Conservation (phyloP, 2,113 vertebrate genomes). For the Caranx ignobilis region DNA sequence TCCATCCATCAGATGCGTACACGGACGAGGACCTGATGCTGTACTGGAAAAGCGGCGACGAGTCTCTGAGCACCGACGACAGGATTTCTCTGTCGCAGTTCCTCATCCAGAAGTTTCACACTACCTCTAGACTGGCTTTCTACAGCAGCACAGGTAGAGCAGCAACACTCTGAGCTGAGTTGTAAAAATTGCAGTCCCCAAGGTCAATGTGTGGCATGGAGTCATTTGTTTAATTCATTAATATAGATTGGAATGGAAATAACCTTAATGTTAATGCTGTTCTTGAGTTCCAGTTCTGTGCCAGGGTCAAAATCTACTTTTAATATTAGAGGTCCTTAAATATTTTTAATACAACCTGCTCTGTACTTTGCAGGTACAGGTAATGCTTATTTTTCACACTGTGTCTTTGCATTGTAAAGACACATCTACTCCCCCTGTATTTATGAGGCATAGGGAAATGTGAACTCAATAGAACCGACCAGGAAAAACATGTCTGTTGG, state of each 20-base stretch:
- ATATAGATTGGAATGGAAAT: not conserved
- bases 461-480: no score
- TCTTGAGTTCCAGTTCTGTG: not conserved
- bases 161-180: not conserved
- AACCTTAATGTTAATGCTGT: not conserved
- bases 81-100: conserved; percentile 96
- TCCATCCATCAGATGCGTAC: conserved; percentile 89
- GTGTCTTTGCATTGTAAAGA: no score
- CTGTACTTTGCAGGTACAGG: not conserved
- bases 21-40: conserved; percentile 98
- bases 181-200: not conserved
- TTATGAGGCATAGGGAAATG: no score
- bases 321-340: not conserved
- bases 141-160: conserved; percentile 95
- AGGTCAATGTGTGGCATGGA: not conserved
- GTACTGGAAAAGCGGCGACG: conserved; percentile 96
- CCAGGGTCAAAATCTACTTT: not conserved
- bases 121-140: conserved; percentile 94
- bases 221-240: not conserved
- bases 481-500: no score
- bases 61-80: conserved; percentile 94
- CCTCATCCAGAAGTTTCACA: conserved; percentile 96
- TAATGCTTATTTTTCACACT: no score
- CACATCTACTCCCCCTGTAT: no score
- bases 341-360: not conserved